Evolutionary conservation across 2,113 vertebrate species (phyloP), one percentile per base, ranked within the genome.

Genomic region (Chroicocephalus ridibundus): DNA sequence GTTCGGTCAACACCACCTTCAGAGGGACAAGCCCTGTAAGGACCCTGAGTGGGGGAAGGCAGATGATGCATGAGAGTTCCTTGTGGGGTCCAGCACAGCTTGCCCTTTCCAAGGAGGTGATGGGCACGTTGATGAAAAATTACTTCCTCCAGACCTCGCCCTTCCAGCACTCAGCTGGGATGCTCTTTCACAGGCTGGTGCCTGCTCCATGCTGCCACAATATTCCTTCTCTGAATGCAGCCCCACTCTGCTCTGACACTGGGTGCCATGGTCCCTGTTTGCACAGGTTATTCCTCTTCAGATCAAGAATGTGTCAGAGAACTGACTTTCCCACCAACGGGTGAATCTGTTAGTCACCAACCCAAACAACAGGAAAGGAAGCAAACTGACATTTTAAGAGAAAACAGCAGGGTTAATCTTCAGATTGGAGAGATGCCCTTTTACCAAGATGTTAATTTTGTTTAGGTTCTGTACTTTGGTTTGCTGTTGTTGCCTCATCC

Each of bases 281-380:
- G 58, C 60, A 64, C 72, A 72, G 49, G 54, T 26, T 91, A 34
- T 10, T 74, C 7, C 31, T 80, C 42, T 32, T 31, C 27, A 66
- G 10, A 86, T 44, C 64, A 90, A 83, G 68, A 68, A 96, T 42
- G 55, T 88, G 93, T 81, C 94, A 97, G 70, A 93, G 54, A 82
- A 34, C 71, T 78, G 89, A 91, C 82, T 98, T 96, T 97, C 95
- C 89, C 90, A 97, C 62, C 77, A 82, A 13, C 1, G 42, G 68
- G 51, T 92, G 85, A 95, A 95, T 65, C 57, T 83, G 80, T 98
- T 97, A 91, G 72, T 92, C 72, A 95, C 29, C 86, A 88, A 75
- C 60, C 47, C 83, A 97, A 96, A 96, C 49, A 96, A 94, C 94
- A 24, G 18, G 27, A 66, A 69, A 96, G 38, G 32, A 15, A 92